Conservation (phyloP, 2,797 vertebrate genomes). For the Lemur catta region DNA sequence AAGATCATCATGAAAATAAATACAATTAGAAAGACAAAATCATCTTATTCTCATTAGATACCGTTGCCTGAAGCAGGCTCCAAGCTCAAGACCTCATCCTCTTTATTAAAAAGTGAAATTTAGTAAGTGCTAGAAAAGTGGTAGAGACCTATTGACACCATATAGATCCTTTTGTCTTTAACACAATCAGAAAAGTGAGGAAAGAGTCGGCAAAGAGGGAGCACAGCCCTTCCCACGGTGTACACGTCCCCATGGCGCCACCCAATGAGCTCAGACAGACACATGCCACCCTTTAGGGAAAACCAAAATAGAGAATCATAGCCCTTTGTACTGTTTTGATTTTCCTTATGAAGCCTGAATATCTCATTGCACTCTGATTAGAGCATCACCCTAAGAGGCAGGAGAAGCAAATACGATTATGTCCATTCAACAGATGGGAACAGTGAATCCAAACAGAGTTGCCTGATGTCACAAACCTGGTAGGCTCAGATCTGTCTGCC, state of each 20-base stretch:
- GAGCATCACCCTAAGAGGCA: fast-evolving
- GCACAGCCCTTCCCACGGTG: fast-evolving
- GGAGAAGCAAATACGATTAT: fast-evolving
- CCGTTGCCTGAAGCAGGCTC: not conserved
- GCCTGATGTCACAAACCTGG: fast-evolving
- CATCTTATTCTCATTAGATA: fast-evolving
- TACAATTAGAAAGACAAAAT: not conserved
- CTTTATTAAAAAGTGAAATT: not conserved
- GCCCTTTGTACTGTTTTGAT: no score
- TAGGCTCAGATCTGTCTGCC: not conserved
- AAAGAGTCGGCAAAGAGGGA: not conserved
- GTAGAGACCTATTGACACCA: fast-evolving
- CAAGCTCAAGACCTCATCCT: not conserved
- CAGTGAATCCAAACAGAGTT: fast-evolving
- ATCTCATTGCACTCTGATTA: not conserved
- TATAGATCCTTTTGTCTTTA: not conserved
- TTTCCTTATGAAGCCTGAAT: fast-evolving
- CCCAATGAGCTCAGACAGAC: not conserved
- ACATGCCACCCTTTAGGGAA: not conserved
- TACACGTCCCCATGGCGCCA: not conserved
- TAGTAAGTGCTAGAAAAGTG: not conserved
- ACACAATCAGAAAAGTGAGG: not conserved
- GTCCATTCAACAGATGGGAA: not conserved
- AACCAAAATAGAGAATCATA: fast-evolving
- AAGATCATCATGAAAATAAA: not conserved